Conservation (phyloP, 2,113 vertebrate species). For the Elanus axillaris region DNA sequence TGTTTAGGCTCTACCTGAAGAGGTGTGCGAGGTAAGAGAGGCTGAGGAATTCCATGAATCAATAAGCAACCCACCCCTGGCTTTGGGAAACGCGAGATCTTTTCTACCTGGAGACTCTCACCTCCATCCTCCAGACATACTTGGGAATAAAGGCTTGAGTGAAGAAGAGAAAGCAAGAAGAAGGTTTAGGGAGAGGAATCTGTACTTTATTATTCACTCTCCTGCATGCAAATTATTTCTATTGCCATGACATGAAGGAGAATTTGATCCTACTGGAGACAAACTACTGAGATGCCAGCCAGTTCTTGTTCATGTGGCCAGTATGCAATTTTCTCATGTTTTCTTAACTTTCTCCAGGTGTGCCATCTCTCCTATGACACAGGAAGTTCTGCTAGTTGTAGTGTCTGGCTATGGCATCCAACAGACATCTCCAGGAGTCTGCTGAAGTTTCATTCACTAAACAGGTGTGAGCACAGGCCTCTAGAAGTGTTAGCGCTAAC, state of each 20-base stretch:
- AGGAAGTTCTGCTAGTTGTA: neutral
- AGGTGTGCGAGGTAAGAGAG: neutral
- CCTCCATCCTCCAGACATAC: neutral
- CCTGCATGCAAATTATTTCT: neutral
- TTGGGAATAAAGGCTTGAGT: neutral
- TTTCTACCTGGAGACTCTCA: neutral
- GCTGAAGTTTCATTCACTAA: neutral
- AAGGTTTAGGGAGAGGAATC: neutral
- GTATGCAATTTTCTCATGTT: neutral
- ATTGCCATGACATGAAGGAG: neutral
- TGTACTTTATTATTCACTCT: neutral
- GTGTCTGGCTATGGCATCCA: neutral
- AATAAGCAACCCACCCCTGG: neutral
- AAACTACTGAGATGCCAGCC: neutral
- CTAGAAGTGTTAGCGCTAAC: neutral
- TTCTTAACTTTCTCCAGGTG: neutral
- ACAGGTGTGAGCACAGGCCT: neutral
- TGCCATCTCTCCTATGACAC: fast-evolving
- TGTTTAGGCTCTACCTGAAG: neutral
- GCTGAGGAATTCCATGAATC: neutral
- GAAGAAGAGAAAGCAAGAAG: neutral
- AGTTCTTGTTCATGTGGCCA: neutral
- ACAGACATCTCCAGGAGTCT: neutral
- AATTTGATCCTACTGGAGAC: neutral
- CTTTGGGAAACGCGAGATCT: neutral